Percentiles rank a stretch among this genome's conserved stretches.
phyloP scores from a whole-genome alignment of 2,888 invertebrate genomes.

The Galeopsomyia nigrocyanea region DNA sequence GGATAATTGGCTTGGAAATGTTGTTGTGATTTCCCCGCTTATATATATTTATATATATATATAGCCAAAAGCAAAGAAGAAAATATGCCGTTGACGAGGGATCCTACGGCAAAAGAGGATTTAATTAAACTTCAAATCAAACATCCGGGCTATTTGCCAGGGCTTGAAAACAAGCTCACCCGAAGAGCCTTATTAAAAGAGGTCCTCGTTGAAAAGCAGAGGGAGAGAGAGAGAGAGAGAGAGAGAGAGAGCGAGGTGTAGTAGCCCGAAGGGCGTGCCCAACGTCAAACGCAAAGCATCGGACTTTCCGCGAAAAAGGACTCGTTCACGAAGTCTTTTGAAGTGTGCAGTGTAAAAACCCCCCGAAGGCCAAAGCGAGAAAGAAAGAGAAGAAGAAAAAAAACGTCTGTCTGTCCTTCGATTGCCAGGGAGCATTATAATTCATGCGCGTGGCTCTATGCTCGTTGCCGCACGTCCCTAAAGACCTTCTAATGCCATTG shows the following conservation, averaged over 20 bases:
- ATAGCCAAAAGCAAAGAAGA: too few relatives aligned
- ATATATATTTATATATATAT: too few relatives aligned
- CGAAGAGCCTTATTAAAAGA: conserved; percentile 23
- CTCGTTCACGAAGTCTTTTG: too few relatives aligned
- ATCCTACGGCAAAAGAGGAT: conserved; percentile 4
- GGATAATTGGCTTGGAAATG: too few relatives aligned
- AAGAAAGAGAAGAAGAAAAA: background rate
- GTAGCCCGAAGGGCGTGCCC: background rate
- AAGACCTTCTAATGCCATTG: conserved; percentile 16
- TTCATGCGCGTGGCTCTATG: background rate
- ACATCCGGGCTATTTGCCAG: conserved; percentile 14
- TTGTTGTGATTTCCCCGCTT: too few relatives aligned
- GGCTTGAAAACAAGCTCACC: conserved; percentile 11
- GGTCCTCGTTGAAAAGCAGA: background rate
- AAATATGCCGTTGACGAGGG: too few relatives aligned
- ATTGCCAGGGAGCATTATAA: conserved; percentile 13
- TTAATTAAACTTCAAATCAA: conserved; percentile 38
- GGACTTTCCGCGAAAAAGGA: too few relatives aligned
- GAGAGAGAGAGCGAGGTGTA: background rate
- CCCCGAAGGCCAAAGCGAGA: conserved; percentile 11
- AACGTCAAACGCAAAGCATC: conserved; percentile 25
- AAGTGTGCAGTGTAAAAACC: background rate
- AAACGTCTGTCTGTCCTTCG: conserved; percentile 23
- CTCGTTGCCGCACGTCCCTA: background rate
- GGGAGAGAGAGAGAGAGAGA: background rate